Conservation (phyloP, 1,140 invertebrate genomes). For the Branchinecta lindahli region DNA sequence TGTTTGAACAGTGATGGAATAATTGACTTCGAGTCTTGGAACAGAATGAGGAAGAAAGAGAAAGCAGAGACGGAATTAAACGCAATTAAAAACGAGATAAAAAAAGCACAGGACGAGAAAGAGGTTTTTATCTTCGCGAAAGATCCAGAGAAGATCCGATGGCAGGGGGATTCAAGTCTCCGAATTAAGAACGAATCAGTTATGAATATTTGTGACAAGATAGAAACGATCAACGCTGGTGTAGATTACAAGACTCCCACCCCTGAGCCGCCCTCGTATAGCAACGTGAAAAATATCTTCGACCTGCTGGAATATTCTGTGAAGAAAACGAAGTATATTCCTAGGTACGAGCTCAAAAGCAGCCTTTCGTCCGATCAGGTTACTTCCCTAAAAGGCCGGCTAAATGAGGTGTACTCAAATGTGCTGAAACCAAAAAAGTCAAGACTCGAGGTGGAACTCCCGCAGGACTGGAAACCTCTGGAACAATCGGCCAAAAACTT, state of each 20-base stretch:
- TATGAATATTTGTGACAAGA: conserved; percentile 45
- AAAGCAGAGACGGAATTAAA: conserved; percentile 64
- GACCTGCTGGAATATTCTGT: conserved; percentile 1
- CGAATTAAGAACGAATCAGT: conserved; percentile 69
- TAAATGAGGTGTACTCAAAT: conserved; percentile 57
- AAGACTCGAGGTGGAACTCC: not conserved
- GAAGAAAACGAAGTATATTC: not conserved
- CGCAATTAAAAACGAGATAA: conserved; percentile 56
- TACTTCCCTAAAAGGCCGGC: conserved; percentile 56
- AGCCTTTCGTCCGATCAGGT: conserved; percentile 70
- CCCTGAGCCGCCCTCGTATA: conserved; percentile 33
- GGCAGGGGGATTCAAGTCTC: conserved; percentile 57
- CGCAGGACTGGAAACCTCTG: not conserved
- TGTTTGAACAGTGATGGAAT: conserved; percentile 50
- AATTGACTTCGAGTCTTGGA: conserved; percentile 74
- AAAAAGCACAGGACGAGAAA: conserved; percentile 58
- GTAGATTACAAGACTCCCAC: not conserved
- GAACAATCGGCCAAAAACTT: not conserved
- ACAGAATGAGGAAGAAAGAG: conserved; percentile 55
- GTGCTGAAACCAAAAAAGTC: conserved; percentile 27
- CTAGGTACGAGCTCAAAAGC: conserved; percentile 40
- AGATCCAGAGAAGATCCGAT: conserved; percentile 49
- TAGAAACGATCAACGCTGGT: conserved; percentile 24
- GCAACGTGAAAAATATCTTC: conserved; percentile 10
- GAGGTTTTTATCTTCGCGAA: conserved; percentile 63